Evolutionary conservation across 2,888 invertebrate genomes (phyloP).

Genomic region (Coenonympha glycerion): DNA sequence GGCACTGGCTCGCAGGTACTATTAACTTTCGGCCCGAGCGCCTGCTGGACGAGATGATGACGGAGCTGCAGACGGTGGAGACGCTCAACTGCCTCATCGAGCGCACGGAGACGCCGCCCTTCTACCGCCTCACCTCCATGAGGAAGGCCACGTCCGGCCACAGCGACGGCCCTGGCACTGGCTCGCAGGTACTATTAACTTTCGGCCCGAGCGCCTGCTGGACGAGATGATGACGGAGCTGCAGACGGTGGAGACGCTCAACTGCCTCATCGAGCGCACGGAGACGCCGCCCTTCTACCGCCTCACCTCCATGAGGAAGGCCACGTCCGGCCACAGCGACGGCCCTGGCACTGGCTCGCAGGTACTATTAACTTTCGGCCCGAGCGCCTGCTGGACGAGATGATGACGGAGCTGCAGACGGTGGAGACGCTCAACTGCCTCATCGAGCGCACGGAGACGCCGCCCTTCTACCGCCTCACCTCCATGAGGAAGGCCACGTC

Average conservation of each 20-base stretch:
- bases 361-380: too few species aligned
- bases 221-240: constrained; percentile 98
- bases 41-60: constrained; percentile 97
- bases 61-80: constrained; percentile 97
- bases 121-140: constrained; percentile 95
- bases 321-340: constrained; percentile 80
- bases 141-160: constrained; percentile 87
- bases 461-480: constrained; percentile 97
- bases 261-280: constrained; percentile 96
- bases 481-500: constrained; percentile 93
- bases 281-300: constrained; percentile 99
- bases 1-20: constrained; percentile 67
- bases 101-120: constrained; percentile 98
- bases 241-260: constrained; percentile 96
- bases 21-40: constrained; percentile 95
- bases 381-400: constrained; percentile 94
- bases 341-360: constrained; percentile 66
- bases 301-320: constrained; percentile 92
- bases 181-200: constrained; percentile 69
- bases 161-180: constrained; percentile 65
- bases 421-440: constrained; percentile 97
- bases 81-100: constrained; percentile 97
- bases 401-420: constrained; percentile 98
- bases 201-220: constrained; percentile 92
- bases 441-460: constrained; percentile 97